Evolutionary conservation across 2,888 invertebrate genomes (phyloP), one percentile per base, ranked within the genome.

Genomic region (Phalangium opilio): DNA sequence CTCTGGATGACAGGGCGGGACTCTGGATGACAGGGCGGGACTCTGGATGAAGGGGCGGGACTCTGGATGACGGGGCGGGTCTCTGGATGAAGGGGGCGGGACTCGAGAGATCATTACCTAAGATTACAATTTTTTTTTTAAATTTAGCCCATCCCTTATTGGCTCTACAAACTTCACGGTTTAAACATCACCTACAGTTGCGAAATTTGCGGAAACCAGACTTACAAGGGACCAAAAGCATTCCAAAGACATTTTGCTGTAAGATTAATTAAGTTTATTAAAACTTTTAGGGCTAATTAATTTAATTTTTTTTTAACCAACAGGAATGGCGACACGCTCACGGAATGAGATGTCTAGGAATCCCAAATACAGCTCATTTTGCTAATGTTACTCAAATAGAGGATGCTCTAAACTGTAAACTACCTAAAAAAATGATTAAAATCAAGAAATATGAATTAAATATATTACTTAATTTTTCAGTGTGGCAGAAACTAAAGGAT

Each of bases 291-390:
- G 5, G 27, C 27, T 8, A 27, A 27, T 27, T 18, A 3, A 18
- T 42, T 17, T 21, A 27, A 20, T 39, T 50, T 36, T 48, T 15
- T 41, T 49, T 49, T 47, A 53, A 49, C 47, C 59, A 62, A 7
- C 55, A 74, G 71, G 78, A 78, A 63, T 79, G 78, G 77, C 65
- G 78, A 45, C 78, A 78, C 63, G 77, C 78, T 27, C 75, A 77
- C 60, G 96, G 96, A 33, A 98, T 98, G 96, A 74, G 95, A 18
- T 99, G 98, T 64, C 74, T 99, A 14, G 96, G 96, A 5, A 98
- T 99, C 58, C 98, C 98, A 0, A 99, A 99, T 67, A 99, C 98
- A 0, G 96, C 98, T 1, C 98, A 99, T 71, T 99, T 99, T 70
- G 96, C 98, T 1, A 99, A 98, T 67, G 96, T 99, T 34, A 98